Base-by-base conservation (phyloP, 2,888 invertebrate genomes). In the Acleris literana region DNA sequence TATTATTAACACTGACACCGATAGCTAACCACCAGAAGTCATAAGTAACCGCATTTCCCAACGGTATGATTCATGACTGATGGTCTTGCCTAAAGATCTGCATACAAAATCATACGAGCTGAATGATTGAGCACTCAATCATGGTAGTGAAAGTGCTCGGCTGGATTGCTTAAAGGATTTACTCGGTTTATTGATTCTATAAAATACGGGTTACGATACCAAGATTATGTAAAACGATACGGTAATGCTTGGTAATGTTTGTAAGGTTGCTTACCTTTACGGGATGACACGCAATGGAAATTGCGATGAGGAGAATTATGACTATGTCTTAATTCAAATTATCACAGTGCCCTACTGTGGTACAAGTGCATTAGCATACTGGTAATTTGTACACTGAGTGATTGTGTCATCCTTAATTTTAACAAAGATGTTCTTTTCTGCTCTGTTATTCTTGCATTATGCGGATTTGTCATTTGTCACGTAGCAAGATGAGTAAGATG, bases 171-270 rank as follows among this genome's bases (percentile, higher is more conserved):
- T 56, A 53, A 51, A 61, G 62, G 69, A 64, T 73, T 76, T 70
- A 71, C 71, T 69, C 66, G 68, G 54, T 74, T 75, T 76, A 78
- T 77, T 68, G 74, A 72, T 74, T 69, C 72, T 62, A 71, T 75
- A 73, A 75, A 74, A 53, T 63, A 64, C 53, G 48, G 62, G 43
- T 63, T 69, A 56, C 64, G 54, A n/a, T 48, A 29, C 48, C 18
- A 46, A 56, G 54, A 59, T 63, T 67, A 63, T 54, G 63, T 67
- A 53, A 64, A 68, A 53, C 39, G 39, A 63, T 49, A 59, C 57
- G 22, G 33, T 61, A 49, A 54, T 60, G 39, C 51, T 46, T 39
- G 16, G 52, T 62, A 25, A 52, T 55, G 52, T 65, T 54, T 13
- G 16, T 51, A 25, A 49, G 25, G 18, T 33, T 61, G 25, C 17